Conservation (phyloP, 2,113 vertebrate genomes). For the Dipodomys ordii region DNA sequence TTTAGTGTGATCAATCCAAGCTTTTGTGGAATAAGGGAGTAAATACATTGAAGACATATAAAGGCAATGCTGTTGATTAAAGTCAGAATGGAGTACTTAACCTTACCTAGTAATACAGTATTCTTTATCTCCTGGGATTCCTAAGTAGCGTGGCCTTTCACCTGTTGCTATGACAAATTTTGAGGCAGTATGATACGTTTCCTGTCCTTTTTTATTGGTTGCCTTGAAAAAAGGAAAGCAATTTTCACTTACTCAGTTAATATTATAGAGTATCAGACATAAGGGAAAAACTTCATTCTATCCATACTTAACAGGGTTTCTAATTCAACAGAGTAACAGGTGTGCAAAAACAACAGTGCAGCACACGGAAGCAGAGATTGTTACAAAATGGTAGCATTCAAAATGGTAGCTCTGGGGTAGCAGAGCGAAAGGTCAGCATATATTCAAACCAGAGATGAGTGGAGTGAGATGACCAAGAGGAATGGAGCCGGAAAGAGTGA, state of each 20-base stretch:
- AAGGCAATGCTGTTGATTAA: too few species aligned
- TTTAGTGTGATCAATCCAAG: background rate
- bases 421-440: background rate
- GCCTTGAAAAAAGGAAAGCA: slow-evolving; percentile 86
- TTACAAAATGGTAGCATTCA: too few species aligned
- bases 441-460: background rate
- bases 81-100: background rate
- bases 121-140: slow-evolving; percentile 95
- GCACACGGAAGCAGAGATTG: background rate
- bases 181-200: slow-evolving; percentile 92
- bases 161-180: slow-evolving; percentile 96
- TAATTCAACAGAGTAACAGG: background rate
- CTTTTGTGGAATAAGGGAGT: background rate
- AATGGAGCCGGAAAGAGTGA: background rate
- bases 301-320: background rate
- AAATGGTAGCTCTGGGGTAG: too few species aligned
- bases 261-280: background rate
- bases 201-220: slow-evolving; percentile 94
- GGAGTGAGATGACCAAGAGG: background rate
- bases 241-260: background rate
- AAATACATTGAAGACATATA: background rate
- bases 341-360: background rate
- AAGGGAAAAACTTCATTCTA: too few species aligned
- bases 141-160: slow-evolving; percentile 94
- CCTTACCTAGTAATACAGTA: slow-evolving; percentile 96